phyloP scores from a whole-genome alignment of 2,113 vertebrate genomes.

The Zeus faber region DNA sequence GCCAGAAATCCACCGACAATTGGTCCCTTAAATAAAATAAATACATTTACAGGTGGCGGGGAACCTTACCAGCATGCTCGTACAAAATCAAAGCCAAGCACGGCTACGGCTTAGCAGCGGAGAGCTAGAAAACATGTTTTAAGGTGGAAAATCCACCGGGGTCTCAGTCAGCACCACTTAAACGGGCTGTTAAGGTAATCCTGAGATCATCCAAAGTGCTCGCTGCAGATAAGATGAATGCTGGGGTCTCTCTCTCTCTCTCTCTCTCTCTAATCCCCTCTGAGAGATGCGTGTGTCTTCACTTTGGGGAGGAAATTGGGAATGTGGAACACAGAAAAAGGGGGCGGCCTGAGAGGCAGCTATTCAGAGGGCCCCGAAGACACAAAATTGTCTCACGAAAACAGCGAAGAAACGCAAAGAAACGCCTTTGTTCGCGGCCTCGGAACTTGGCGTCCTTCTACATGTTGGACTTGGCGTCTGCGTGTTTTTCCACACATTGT shows the following conservation, averaged over 20 bases:
- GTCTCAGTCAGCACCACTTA: constrained; percentile 27
- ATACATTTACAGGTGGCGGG: too few species aligned
- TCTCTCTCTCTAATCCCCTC: constrained; percentile 26
- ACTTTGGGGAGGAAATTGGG: not conserved
- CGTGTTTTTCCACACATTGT: too few species aligned
- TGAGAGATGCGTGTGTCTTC: constrained; percentile 31
- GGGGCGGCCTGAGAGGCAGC: too few species aligned
- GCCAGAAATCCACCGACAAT: too few species aligned
- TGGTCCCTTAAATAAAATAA: too few species aligned
- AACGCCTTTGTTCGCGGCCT: too few species aligned
- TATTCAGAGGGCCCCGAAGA: too few species aligned
- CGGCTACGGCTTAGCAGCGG: not conserved
- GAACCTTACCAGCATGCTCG: not conserved
- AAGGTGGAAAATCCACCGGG: not conserved
- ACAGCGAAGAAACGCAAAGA: too few species aligned
- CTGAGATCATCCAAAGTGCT: constrained; percentile 30
- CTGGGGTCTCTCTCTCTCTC: constrained; percentile 8
- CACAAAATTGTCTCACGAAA: too few species aligned
- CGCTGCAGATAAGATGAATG: constrained; percentile 29
- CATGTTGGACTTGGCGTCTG: too few species aligned
- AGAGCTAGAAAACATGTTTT: not conserved
- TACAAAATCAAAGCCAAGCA: not conserved
- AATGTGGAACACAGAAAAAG: constrained; percentile 11
- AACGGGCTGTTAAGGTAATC: constrained; percentile 39
- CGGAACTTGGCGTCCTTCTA: too few species aligned